These are phyloP conservation scores for Caranx ignobilis DNA, from an alignment of 2,113 vertebrate species.

Conservation along the genomic window DNA sequence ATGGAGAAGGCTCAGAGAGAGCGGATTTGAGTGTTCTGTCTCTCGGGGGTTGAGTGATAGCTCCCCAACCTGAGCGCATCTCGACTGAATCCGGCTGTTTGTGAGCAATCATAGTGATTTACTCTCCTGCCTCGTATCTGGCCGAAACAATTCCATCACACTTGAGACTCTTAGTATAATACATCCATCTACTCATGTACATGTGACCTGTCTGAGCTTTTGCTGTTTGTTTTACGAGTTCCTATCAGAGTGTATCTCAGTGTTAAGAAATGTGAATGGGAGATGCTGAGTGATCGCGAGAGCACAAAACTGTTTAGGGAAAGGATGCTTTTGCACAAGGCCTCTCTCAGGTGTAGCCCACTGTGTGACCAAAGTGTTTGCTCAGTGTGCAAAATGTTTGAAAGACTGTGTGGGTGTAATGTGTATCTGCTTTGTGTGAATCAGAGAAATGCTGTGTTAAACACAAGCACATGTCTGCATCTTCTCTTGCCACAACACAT, in stretches of 20 bases:
- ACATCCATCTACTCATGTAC: conserved; percentile 16
- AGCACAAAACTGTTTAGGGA: background rate
- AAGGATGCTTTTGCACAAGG: conserved; percentile 23
- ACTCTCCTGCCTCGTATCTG: conserved; percentile 54
- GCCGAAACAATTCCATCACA: conserved; percentile 59
- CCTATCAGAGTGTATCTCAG: conserved; percentile 2
- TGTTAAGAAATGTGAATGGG: conserved; percentile 17
- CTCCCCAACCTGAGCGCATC: conserved; percentile 75
- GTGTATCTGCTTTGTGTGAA: conserved; percentile 43
- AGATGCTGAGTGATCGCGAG: background rate
- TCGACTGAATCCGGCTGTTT: conserved; percentile 65
- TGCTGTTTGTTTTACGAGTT: conserved; percentile 26
- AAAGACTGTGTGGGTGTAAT: conserved; percentile 43
- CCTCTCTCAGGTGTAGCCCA: conserved; percentile 20
- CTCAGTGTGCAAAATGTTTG: conserved; percentile 27
- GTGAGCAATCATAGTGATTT: conserved; percentile 70
- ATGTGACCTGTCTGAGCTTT: conserved; percentile 42
- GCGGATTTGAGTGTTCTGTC: conserved; percentile 73
- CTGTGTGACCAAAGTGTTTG: conserved; percentile 20
- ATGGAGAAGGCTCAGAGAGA: conserved; percentile 69
- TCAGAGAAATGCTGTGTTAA: conserved; percentile 42
- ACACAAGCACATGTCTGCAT: conserved; percentile 58
- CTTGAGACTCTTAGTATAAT: conserved; percentile 46
- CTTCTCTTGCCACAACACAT: conserved; percentile 43
- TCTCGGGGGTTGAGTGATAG: conserved; percentile 76